Percentiles rank a stretch among this genome's conserved stretches.
Evolutionary conservation across 2,888 invertebrate genomes (phyloP).

Genomic region (Rotaria socialis): DNA sequence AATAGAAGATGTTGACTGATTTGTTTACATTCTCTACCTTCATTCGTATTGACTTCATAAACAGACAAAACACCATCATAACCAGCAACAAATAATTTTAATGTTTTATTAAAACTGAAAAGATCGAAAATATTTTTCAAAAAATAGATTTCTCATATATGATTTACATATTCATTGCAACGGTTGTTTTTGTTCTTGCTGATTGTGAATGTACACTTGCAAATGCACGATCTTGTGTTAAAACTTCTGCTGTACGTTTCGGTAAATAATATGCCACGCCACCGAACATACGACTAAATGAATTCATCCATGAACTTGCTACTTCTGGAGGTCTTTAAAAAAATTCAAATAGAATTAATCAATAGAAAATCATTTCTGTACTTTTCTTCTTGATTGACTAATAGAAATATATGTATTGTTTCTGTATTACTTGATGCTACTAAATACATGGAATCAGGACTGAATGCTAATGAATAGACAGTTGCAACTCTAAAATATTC

Average conservation of each 20-base stretch:
- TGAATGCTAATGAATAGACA: constrained; percentile 88
- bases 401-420: constrained; percentile 91
- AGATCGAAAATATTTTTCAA: too few species aligned
- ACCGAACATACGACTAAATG: constrained; percentile 76
- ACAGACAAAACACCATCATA: constrained; percentile 85
- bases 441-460: constrained; percentile 80
- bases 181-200: constrained; percentile 78
- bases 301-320: constrained; percentile 77
- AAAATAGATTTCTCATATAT: background rate
- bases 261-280: constrained; percentile 80
- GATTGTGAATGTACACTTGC: constrained; percentile 85
- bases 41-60: constrained; percentile 77
- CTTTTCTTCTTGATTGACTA: constrained; percentile 64
- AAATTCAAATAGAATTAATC: background rate
- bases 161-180: constrained; percentile 71
- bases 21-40: constrained; percentile 85
- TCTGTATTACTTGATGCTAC: constrained; percentile 92
- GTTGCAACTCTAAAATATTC: constrained; percentile 70
- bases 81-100: constrained; percentile 83
- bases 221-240: constrained; percentile 90
- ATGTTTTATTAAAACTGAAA: constrained; percentile 69
- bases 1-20: constrained; percentile 73
- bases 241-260: constrained; percentile 80
- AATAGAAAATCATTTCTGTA: background rate
- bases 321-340: constrained; percentile 55